These are phyloP conservation scores for Butorides virescens DNA, from an alignment of 2,113 vertebrate genomes.

Conservation along the genomic window DNA sequence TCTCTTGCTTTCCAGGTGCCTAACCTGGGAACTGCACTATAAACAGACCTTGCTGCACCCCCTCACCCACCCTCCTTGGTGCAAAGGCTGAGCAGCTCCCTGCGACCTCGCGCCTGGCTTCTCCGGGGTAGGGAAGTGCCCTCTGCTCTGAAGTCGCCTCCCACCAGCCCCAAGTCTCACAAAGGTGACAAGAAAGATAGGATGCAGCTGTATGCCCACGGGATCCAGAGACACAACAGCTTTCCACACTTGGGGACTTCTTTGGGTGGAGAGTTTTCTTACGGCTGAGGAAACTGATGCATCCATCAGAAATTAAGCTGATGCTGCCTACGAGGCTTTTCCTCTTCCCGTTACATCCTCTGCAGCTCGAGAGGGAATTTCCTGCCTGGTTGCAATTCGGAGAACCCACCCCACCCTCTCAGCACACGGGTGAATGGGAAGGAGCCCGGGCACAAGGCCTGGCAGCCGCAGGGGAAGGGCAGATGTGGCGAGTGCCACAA, in stretches of 20 bases:
- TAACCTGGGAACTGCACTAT: background rate
- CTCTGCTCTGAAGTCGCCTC: background rate
- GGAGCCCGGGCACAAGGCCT: background rate
- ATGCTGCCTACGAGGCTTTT: constrained; percentile 64
- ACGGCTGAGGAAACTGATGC: constrained; percentile 38
- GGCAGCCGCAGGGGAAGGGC: background rate
- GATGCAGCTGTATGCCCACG: constrained; percentile 51
- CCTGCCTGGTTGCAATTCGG: background rate
- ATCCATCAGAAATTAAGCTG: constrained; percentile 31
- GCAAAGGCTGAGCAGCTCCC: background rate
- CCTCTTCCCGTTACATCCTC: constrained; percentile 49
- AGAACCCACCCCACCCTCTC: background rate
- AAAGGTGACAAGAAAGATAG: background rate
- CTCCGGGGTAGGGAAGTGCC: fast-evolving
- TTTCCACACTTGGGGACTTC: background rate
- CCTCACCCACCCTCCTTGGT: background rate
- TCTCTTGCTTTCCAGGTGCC: background rate
- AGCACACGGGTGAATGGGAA: background rate
- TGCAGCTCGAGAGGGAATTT: constrained; percentile 46
- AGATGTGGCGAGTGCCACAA: background rate
- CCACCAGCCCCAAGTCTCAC: background rate
- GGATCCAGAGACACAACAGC: background rate
- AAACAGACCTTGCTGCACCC: background rate
- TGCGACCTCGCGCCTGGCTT: fast-evolving
- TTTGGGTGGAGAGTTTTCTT: constrained; percentile 35